Percentiles rank a stretch among this genome's conserved stretches.
phyloP scores from a whole-genome alignment of 2,113 vertebrate species.

The Pteronura brasiliensis region DNA sequence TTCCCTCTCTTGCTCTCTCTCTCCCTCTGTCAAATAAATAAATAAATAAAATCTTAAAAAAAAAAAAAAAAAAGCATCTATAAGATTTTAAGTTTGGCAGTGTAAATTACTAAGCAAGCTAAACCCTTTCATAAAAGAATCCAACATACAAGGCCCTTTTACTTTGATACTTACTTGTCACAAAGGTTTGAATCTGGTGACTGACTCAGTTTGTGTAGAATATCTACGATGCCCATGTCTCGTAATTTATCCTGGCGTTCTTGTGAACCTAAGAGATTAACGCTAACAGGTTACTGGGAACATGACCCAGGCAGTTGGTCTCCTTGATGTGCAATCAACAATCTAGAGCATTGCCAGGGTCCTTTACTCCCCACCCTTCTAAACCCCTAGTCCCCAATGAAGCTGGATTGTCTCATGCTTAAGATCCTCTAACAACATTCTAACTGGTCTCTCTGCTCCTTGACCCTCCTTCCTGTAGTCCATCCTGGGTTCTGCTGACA shows the following conservation, averaged over 20 bases:
- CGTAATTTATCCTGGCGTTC: conserved; percentile 97
- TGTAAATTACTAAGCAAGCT: neutral
- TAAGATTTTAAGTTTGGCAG: neutral
- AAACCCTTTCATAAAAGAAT: conserved; percentile 13
- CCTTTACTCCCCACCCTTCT: no score
- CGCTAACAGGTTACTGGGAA: conserved; percentile 17
- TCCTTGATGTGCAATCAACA: neutral
- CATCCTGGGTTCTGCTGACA: neutral
- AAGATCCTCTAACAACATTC: neutral
- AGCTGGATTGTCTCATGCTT: neutral
- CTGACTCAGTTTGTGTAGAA: conserved; percentile 97
- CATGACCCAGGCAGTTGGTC: neutral
- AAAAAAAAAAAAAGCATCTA: neutral
- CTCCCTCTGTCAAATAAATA: no score
- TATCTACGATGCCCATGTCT: conserved; percentile 98
- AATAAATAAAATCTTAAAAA: no score
- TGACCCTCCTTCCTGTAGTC: neutral
- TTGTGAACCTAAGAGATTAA: conserved; percentile 90
- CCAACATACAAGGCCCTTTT: neutral
- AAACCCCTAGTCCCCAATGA: fast-evolving
- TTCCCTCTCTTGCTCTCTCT: no score
- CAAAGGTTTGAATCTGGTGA: conserved; percentile 95
- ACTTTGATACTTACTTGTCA: conserved; percentile 90
- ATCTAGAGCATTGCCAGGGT: neutral
- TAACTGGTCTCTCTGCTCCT: neutral